Percentiles rank a stretch among this genome's conserved stretches.
These are phyloP conservation scores for Antigone vipio DNA, from an alignment of 2,113 vertebrate species.

Conservation along the genomic window DNA sequence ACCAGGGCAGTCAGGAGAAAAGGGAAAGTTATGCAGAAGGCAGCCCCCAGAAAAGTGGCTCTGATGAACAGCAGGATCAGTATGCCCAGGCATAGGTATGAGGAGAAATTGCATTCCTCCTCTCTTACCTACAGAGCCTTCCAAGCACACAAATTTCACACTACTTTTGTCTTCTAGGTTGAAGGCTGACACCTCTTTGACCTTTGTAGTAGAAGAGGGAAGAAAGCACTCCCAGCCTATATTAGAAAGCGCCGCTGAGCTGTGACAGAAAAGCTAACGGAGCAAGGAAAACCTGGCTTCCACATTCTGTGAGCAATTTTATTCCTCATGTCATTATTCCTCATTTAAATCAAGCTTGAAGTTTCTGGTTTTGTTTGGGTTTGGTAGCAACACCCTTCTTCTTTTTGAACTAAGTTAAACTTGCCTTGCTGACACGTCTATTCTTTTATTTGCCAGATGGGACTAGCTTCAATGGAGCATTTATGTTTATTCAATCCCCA, in stretches of 20 bases:
- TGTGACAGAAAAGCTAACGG: background rate
- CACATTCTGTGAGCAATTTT: background rate
- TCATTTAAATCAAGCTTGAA: background rate
- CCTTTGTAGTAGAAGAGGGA: background rate
- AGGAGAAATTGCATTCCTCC: background rate
- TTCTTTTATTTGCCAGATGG: conserved; percentile 40
- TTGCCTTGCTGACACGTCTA: conserved; percentile 3
- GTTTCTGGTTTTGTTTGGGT: background rate
- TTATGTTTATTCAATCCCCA: conserved; percentile 16
- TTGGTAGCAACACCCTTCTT: background rate
- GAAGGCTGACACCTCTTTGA: background rate
- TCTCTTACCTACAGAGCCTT: background rate
- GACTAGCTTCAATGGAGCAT: conserved; percentile 7
- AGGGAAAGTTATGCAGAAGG: background rate
- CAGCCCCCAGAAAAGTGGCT: background rate
- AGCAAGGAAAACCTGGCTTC: background rate
- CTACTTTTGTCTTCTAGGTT: background rate
- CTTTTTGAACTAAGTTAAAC: background rate
- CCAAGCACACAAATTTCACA: background rate
- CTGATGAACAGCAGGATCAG: background rate
- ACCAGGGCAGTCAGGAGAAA: background rate
- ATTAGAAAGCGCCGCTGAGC: background rate
- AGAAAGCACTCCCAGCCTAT: background rate
- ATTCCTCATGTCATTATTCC: background rate
- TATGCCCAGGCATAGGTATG: background rate